Percentiles rank a stretch among this genome's conserved stretches.
These are phyloP conservation scores for Arctocebus calabarensis DNA, from an alignment of 2,797 vertebrate species.

Conservation along the genomic window DNA sequence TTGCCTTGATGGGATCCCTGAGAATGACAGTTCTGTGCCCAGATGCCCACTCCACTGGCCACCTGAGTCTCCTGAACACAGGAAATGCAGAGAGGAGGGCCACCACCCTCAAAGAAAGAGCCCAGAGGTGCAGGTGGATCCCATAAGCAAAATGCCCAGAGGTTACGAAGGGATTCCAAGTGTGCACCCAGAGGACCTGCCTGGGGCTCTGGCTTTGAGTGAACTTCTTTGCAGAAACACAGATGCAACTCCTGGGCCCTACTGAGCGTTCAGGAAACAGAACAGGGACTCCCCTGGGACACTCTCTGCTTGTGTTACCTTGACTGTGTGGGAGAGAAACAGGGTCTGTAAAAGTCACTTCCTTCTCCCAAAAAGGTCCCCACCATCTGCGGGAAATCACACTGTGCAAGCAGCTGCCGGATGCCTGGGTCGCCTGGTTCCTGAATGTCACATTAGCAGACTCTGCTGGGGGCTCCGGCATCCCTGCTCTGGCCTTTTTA, in stretches of 20 bases:
- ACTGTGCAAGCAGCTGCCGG: slow-evolving; percentile 70
- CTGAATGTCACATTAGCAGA: slow-evolving; percentile 88
- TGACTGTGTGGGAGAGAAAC: slow-evolving; percentile 42
- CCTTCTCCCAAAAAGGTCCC: slow-evolving; percentile 58
- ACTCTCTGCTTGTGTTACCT: slow-evolving; percentile 51
- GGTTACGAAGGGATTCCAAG: neutral
- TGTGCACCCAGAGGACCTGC: fast-evolving
- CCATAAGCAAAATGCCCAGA: neutral
- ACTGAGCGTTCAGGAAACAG: slow-evolving; percentile 25
- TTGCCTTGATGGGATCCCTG: neutral
- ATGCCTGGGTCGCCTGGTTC: slow-evolving; percentile 70
- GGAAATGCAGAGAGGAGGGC: neutral
- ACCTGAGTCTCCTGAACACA: neutral
- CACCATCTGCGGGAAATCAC: slow-evolving; percentile 65
- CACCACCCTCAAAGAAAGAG: neutral
- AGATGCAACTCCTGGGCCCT: neutral
- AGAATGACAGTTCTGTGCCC: neutral
- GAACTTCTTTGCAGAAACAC: slow-evolving; percentile 46
- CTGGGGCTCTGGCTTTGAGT: neutral
- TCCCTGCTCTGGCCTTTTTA: slow-evolving; percentile 82
- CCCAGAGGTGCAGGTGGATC: fast-evolving
- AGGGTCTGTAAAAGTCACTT: slow-evolving; percentile 61
- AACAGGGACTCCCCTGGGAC: neutral
- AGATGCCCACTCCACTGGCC: neutral
- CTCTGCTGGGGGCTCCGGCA: slow-evolving; percentile 79